phyloP scores from a whole-genome alignment of 2,797 vertebrate species.

The Chloroceryle inda region DNA sequence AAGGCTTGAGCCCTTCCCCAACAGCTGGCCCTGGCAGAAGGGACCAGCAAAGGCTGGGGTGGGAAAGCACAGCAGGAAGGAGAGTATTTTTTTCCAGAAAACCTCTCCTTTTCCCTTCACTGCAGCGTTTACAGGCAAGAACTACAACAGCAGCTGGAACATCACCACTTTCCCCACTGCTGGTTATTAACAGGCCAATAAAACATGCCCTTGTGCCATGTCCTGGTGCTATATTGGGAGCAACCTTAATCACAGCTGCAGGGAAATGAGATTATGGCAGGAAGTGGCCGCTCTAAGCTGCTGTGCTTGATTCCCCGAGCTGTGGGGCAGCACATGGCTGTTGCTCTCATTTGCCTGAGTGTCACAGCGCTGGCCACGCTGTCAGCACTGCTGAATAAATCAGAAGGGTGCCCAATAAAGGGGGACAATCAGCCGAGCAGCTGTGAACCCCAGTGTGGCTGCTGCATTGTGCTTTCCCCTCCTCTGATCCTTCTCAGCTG shows the following conservation, averaged over 20 bases:
- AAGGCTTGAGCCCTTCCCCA: background rate
- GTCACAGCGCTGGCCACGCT: background rate
- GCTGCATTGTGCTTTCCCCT: background rate
- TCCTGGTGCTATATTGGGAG: conserved; percentile 39
- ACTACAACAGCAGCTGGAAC: background rate
- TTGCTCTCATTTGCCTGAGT: background rate
- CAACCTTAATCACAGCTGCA: background rate
- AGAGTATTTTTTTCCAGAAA: background rate
- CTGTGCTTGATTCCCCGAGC: background rate
- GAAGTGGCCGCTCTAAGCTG: background rate
- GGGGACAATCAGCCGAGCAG: background rate
- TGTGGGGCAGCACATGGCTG: background rate
- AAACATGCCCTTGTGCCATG: background rate
- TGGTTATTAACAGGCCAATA: background rate
- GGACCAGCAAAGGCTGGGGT: background rate
- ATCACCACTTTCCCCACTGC: background rate
- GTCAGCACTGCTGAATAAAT: background rate
- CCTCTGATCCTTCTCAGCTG: background rate
- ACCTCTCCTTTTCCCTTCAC: background rate
- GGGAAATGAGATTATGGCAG: conserved; percentile 17
- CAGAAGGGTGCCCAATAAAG: rapidly evolving
- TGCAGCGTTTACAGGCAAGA: background rate
- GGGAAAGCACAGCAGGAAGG: background rate
- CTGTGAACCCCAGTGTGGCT: background rate
- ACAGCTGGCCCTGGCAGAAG: background rate